A percentile compares a stretch with the other conserved stretches of the same genome.
Conservation (phyloP, 2,888 invertebrate species). For the Volucella inanis region DNA sequence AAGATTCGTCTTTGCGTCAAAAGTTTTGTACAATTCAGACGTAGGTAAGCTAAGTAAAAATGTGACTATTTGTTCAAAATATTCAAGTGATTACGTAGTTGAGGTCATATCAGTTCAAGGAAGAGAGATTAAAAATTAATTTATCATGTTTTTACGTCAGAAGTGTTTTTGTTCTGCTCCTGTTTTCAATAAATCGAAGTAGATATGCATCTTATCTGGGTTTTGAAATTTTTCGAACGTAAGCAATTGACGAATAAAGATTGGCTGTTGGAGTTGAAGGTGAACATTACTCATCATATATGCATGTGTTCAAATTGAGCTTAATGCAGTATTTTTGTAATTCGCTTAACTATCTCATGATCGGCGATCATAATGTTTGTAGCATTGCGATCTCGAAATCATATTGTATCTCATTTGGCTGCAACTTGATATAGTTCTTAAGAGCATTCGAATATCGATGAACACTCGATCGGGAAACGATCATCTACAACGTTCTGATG, state of each 20-base stretch:
- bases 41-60: slow-evolving; percentile 10
- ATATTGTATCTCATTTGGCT: too few species aligned
- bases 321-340: too few species aligned
- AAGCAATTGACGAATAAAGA: slow-evolving; percentile 2
- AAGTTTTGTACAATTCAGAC: background rate
- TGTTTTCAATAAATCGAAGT: slow-evolving; percentile 15
- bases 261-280: too few species aligned
- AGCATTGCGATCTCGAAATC: too few species aligned
- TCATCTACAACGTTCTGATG: too few species aligned
- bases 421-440: too few species aligned
- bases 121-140: slow-evolving; percentile 40
- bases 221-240: slow-evolving; percentile 24
- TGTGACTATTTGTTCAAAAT: slow-evolving; percentile 4
- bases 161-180: background rate
- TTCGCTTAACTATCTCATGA: too few species aligned
- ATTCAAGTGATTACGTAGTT: slow-evolving; percentile 46
- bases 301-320: too few species aligned
- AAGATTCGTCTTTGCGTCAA: slow-evolving; percentile 29
- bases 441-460: too few species aligned
- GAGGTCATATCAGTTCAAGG: slow-evolving; percentile 43
- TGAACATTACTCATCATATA: too few species aligned
- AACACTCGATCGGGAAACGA: too few species aligned
- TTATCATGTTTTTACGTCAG: slow-evolving; percentile 60
- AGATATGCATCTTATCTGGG: slow-evolving; percentile 15
- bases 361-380: too few species aligned